These are phyloP conservation scores for Peromyscus maniculatus DNA, from an alignment of 2,113 vertebrate genomes.

Conservation along the genomic window DNA sequence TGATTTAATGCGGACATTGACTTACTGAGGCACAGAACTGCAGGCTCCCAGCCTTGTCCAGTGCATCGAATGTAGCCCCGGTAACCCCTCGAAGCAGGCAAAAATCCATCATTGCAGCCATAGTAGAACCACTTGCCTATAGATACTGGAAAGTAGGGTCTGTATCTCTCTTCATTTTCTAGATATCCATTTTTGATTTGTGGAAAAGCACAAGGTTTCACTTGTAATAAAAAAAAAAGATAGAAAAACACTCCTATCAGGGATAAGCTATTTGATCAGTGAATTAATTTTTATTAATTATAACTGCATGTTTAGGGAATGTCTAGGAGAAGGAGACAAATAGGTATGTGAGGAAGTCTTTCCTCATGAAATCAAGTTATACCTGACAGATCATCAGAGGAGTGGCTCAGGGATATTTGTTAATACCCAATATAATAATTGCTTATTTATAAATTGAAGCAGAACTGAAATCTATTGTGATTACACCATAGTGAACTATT, in stretches of 20 bases:
- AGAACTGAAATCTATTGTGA: not conserved
- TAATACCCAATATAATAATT: not conserved
- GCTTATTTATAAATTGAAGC: not conserved
- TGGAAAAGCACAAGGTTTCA: conserved; percentile 78
- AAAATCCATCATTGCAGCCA: not conserved
- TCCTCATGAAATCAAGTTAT: not conserved
- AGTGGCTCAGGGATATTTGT: not conserved
- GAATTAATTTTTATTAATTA: not conserved
- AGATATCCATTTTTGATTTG: conserved; percentile 73
- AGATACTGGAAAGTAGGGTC: not conserved
- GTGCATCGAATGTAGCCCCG: rapidly evolving
- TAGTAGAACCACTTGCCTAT: conserved; percentile 22
- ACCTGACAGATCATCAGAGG: not conserved
- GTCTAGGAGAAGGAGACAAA: not conserved
- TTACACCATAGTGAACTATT: not conserved
- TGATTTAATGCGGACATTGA: not conserved
- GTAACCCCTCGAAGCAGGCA: not conserved
- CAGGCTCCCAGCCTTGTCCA: conserved; percentile 71
- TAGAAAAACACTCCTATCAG: not conserved
- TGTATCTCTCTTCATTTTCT: rapidly evolving
- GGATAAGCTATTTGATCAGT: not conserved
- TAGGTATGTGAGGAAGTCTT: not conserved
- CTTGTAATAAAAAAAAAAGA: conserved; percentile 69
- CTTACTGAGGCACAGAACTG: conserved; percentile 84
- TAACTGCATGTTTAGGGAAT: not conserved